These are phyloP conservation scores for Diaphora mendica DNA, from an alignment of 2,888 invertebrate species.

Conservation along the genomic window DNA sequence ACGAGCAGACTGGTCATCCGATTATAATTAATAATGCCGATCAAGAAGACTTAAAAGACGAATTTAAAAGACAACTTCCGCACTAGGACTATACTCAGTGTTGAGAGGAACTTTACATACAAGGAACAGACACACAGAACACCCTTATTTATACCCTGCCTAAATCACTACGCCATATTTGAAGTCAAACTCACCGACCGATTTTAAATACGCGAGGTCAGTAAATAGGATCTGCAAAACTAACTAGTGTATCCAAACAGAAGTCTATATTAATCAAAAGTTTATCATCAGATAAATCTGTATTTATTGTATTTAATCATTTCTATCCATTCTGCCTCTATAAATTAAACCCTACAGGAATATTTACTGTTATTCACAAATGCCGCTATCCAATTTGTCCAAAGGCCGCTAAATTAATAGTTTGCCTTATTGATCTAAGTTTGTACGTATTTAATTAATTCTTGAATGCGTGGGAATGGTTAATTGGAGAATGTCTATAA, in stretches of 20 bases:
- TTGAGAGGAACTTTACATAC: no score
- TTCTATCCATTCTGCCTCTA: background rate
- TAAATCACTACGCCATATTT: no score
- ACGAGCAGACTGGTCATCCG: no score
- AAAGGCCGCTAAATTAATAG: conserved; percentile 8
- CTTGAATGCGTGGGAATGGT: conserved; percentile 17
- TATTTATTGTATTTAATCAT: background rate
- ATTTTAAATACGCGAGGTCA: background rate
- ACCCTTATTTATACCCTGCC: no score
- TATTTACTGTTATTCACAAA: conserved; percentile 1
- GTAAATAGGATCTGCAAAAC: background rate
- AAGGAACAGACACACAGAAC: no score
- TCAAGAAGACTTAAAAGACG: no score
- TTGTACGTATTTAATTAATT: conserved; percentile 17
- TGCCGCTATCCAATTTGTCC: conserved; percentile 11
- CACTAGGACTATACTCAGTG: no score
- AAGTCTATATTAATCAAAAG: background rate
- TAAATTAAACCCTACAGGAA: background rate
- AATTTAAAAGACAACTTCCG: no score
- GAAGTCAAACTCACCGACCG: background rate
- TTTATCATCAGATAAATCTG: background rate
- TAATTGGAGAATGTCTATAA: conserved; percentile 19
- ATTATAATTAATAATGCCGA: no score
- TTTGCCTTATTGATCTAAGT: conserved; percentile 10
- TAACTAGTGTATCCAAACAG: background rate